phyloP scores from a whole-genome alignment of 2,888 invertebrate genomes.

The Drosophila greeni region DNA sequence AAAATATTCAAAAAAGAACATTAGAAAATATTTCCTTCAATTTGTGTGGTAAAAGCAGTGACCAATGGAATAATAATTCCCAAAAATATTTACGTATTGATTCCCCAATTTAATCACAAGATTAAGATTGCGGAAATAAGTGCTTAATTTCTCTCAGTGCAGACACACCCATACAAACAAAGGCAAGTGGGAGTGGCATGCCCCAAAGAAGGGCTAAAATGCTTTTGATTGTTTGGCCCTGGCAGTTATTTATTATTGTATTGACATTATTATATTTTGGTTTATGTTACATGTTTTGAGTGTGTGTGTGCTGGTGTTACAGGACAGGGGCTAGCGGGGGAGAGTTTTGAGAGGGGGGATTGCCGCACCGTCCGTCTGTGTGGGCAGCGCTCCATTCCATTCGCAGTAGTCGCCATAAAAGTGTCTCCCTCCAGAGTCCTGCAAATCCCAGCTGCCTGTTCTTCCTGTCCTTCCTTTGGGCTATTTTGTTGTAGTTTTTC shows the following conservation, averaged over 20 bases:
- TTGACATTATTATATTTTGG: slow-evolving; percentile 51
- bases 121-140: neutral
- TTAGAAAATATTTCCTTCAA: neutral
- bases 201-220: slow-evolving; percentile 21
- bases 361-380: neutral
- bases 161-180: neutral
- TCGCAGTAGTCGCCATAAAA: slow-evolving; percentile 29
- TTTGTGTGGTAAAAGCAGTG: neutral
- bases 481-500: neutral
- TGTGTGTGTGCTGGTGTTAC: neutral
- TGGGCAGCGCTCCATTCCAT: slow-evolving; percentile 42
- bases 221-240: slow-evolving; percentile 50
- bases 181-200: neutral
- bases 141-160: neutral
- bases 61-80: neutral
- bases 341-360: neutral
- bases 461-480: neutral
- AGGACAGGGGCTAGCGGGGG: neutral
- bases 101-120: neutral
- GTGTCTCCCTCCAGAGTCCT: slow-evolving; percentile 6
- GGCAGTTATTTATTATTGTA: slow-evolving; percentile 51
- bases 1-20: neutral
- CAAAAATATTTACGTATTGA: neutral
- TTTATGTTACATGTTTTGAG: slow-evolving; percentile 32
- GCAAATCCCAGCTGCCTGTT: neutral